Conservation (phyloP, 2,113 vertebrate genomes). For the Procavia capensis region DNA sequence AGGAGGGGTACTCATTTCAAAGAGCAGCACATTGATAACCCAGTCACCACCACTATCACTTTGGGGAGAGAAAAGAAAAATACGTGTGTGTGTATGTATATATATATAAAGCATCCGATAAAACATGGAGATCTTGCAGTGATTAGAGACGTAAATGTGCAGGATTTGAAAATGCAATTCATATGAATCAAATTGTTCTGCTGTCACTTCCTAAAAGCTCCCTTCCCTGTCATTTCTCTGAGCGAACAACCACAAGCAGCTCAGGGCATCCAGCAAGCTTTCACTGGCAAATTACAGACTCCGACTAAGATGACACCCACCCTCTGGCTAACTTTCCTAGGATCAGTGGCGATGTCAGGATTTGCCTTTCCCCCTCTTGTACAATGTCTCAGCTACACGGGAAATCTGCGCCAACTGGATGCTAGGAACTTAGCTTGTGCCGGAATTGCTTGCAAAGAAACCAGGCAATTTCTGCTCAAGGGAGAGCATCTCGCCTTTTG, state of each 20-base stretch:
- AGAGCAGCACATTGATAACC: no score
- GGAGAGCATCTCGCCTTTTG: neutral
- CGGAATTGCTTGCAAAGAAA: constrained; percentile 1
- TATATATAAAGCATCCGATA: neutral
- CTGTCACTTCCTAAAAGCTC: constrained; percentile 1
- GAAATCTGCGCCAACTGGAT: neutral
- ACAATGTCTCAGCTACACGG: neutral
- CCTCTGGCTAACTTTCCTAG: neutral
- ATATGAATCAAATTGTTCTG: neutral
- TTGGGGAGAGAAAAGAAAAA: no score
- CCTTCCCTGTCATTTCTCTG: neutral
- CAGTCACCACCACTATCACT: neutral
- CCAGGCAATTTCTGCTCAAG: neutral
- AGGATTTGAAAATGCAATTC: constrained; percentile 10
- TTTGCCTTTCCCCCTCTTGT: neutral
- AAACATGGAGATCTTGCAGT: neutral
- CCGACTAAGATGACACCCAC: neutral
- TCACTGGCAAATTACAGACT: neutral
- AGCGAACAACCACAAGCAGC: neutral
- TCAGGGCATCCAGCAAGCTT: neutral
- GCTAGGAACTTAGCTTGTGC: neutral
- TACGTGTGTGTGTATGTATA: no score
- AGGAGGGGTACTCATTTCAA: rapidly evolving
- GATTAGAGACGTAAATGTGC: neutral
- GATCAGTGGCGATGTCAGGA: neutral